Percentiles rank a stretch among this genome's conserved stretches.
These are phyloP conservation scores for Caprella mutica DNA, from an alignment of 2,888 invertebrate species.

Conservation along the genomic window DNA sequence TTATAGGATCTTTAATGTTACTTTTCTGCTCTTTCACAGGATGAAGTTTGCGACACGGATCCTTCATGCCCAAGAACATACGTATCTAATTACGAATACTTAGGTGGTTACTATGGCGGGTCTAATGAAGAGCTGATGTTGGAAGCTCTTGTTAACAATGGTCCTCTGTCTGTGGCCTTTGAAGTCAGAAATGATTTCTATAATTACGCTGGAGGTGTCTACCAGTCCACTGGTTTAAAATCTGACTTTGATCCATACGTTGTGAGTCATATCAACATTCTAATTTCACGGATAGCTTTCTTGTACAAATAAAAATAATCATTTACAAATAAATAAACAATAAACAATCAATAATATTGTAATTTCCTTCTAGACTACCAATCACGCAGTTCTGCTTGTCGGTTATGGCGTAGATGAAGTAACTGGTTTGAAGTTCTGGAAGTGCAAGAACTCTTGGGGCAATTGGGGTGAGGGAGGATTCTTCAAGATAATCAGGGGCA, in stretches of 20 bases:
- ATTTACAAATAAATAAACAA: background rate
- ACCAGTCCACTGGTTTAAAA: constrained; percentile 14
- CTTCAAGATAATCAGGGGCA: constrained; percentile 37
- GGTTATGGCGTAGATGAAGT: constrained; percentile 42
- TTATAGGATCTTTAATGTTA: background rate
- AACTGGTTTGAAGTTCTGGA: constrained; percentile 37
- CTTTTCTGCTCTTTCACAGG: background rate
- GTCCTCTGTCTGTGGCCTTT: constrained; percentile 44
- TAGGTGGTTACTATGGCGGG: constrained; percentile 41
- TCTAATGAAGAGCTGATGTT: constrained; percentile 44
- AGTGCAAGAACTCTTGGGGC: constrained; percentile 38
- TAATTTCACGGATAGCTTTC: too few species aligned
- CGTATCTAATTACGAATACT: constrained; percentile 43
- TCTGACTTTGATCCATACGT: constrained; percentile 23
- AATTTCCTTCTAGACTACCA: constrained; percentile 39
- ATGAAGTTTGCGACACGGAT: constrained; percentile 6
- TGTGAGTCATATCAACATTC: constrained; percentile 4
- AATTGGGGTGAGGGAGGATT: constrained; percentile 38
- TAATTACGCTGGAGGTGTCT: constrained; percentile 21
- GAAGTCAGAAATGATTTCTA: constrained; percentile 38
- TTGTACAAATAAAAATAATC: background rate
- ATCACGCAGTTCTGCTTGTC: constrained; percentile 45
- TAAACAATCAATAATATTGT: background rate
- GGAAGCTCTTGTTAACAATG: constrained; percentile 41
- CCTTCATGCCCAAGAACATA: constrained; percentile 40